A percentile compares a stretch with the other conserved stretches of the same genome.
Evolutionary conservation across 2,113 vertebrate species (phyloP).

Genomic region (Nestor notabilis): DNA sequence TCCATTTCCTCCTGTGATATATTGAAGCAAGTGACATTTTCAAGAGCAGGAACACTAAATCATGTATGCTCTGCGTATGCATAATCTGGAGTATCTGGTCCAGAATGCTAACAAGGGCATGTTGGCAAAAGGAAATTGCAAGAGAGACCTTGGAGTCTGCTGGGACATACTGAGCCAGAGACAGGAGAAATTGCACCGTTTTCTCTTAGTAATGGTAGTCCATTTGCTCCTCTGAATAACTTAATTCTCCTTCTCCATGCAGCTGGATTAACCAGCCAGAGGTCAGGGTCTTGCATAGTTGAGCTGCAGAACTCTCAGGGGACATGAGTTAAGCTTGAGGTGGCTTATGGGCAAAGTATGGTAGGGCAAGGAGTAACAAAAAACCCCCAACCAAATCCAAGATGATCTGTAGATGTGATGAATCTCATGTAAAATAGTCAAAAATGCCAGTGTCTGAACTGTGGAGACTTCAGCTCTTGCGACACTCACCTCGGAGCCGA

Average conservation of each 20-base stretch:
- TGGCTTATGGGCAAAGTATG: not conserved
- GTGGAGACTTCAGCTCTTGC: rapidly evolving
- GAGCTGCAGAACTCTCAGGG: not conserved
- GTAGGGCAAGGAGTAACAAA: not conserved
- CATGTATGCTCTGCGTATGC: not conserved
- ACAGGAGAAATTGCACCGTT: not conserved
- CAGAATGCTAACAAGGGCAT: not conserved
- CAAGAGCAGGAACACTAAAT: conserved; percentile 13
- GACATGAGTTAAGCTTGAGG: not conserved
- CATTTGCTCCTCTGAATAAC: not conserved
- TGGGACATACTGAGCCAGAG: not conserved
- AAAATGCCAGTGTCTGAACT: not conserved
- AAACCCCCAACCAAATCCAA: rapidly evolving
- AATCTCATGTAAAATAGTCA: rapidly evolving
- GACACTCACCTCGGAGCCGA: rapidly evolving
- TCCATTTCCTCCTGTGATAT: not conserved
- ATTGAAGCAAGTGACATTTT: not conserved
- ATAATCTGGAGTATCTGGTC: not conserved
- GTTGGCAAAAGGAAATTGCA: not conserved
- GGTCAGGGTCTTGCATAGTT: rapidly evolving
- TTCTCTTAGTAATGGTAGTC: not conserved
- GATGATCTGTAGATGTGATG: not conserved
- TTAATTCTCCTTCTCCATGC: not conserved
- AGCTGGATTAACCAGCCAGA: not conserved
- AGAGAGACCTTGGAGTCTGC: not conserved